Evolutionary conservation across 2,113 vertebrate species (phyloP), one percentile per base, ranked within the genome.

Genomic region (Seriola quinqueradiata): DNA sequence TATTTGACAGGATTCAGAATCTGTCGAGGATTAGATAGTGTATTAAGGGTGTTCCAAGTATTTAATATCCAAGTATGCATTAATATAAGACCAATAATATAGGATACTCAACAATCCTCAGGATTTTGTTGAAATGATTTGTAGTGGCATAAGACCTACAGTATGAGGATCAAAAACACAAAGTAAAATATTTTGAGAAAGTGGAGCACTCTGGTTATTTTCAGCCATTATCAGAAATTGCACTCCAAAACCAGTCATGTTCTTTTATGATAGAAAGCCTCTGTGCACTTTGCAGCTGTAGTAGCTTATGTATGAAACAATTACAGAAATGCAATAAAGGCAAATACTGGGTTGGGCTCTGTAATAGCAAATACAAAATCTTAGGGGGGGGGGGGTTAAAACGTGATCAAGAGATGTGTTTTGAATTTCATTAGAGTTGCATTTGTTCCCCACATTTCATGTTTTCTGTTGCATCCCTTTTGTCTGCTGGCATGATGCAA

Each of bases 1-100:
- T 32, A 74, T 78, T 61, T 74, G 55, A 61, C n/a, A 50, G 28
- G 34, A 74, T 77, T 67, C 55, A 71, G 17, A 21, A 36, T 64
- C 44, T 25, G 3, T 36, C 0, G 3, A 59, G 75, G 79, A 86
- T 79, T 60, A 74, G 52, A 44, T 44, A 52, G 46, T 66, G 25
- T 36, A 58, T 66, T 54, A 11, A 70, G n/a, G 2, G 1, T 11
- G 2, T 61, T 72, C 42, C 70, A n/a, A 65, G 65, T 40, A 42
- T 77, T 57, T 42, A 36, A 40, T 74, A 28, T 57, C 16, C 8
- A 5, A 36, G 11, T 57, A 13, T 58, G 50, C 3, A 25, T 70
- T 42, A 25, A 44, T 65, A 16, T 14, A 54, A 54, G 52, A 59
- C 2, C 36, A 55, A 59, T n/a, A 58, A 12, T 46, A 68, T 17